Evolutionary conservation across 2,113 vertebrate genomes (phyloP), one percentile per base, ranked within the genome.

Genomic region (Arenaria interpres): DNA sequence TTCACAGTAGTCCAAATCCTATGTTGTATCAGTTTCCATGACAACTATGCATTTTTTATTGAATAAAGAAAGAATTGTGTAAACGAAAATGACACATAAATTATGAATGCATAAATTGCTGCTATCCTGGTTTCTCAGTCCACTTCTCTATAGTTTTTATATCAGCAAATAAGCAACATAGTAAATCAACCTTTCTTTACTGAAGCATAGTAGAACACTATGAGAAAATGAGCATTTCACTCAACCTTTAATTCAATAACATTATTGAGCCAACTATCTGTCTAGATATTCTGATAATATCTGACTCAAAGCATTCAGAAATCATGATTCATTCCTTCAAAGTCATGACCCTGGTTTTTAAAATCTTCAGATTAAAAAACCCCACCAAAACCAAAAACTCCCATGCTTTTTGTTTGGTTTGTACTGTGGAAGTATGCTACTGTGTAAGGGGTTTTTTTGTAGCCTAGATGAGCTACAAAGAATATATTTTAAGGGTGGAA

Each of bases 41-140:
- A 66, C 81, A 97, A 96, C 57, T 71, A n/a, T 83, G 28, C 14
- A 66, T 93, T 94, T 95, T 94, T 85, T 86, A 90, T 95, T 96
- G 57, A 93, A 80, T 93, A 91, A 86, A 76, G 24, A 91, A 86
- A 76, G 24, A 74, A 71, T 71, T 94, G 75, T 89, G 63, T 85
- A 71, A 91, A 94, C 69, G 37, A 86, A 91, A 97, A 43, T 32
- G 25, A 88, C 80, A 76, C 72, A 96, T 96, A 96, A 93, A 97
- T 95, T 97, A 87, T 87, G 85, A 95, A 41, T 88, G 85, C 72
- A 93, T 85, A 97, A 94, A 90, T 79, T 90, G 46, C 9, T 94
- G 54, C 32, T 90, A 39, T 73, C 37, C 22, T 84, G 66, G 8
- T 68, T 95, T 89, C 88, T 64, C 20, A 69, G 67, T 67, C 53